A percentile compares a stretch with the other conserved stretches of the same genome.
phyloP scores from a whole-genome alignment of 2,113 vertebrate species.

The Charadrius vociferus region DNA sequence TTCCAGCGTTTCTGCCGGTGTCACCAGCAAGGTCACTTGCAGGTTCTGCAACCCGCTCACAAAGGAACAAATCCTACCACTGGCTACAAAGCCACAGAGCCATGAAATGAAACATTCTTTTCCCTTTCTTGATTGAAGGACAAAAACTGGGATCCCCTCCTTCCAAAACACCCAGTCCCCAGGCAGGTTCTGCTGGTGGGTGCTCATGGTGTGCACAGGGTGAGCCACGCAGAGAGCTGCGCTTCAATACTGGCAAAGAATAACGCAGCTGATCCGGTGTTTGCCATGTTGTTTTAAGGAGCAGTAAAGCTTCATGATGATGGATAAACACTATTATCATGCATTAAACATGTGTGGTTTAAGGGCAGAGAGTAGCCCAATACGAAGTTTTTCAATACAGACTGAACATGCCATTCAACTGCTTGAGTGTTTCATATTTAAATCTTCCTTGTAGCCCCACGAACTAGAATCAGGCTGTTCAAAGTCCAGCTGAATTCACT shows the following conservation, averaged over 20 bases:
- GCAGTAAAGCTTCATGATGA: not conserved
- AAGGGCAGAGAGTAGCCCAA: not conserved
- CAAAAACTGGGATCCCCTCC: not conserved
- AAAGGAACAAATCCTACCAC: not conserved
- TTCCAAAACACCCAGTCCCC: not conserved
- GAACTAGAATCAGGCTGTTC: not conserved
- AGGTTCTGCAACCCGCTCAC: not conserved
- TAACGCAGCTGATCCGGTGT: not conserved
- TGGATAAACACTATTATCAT: conserved; percentile 20
- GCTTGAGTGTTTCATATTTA: not conserved
- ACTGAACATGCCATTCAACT: not conserved
- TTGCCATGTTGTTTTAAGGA: not conserved
- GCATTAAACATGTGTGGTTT: conserved; percentile 15
- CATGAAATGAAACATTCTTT: not conserved
- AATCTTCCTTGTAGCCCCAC: not conserved
- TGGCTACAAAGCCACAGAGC: not conserved
- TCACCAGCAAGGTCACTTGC: not conserved
- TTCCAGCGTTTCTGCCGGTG: not conserved
- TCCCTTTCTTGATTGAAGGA: not conserved
- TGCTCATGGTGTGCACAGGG: not conserved
- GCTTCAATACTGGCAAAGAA: not conserved
- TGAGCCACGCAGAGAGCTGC: not conserved
- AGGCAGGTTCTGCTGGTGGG: accelerated
- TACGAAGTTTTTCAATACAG: conserved; percentile 10
- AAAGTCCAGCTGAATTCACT: conserved; percentile 18